These are phyloP conservation scores for Semibalanus balanoides DNA, from an alignment of 1,140 invertebrate genomes.

Conservation along the genomic window DNA sequence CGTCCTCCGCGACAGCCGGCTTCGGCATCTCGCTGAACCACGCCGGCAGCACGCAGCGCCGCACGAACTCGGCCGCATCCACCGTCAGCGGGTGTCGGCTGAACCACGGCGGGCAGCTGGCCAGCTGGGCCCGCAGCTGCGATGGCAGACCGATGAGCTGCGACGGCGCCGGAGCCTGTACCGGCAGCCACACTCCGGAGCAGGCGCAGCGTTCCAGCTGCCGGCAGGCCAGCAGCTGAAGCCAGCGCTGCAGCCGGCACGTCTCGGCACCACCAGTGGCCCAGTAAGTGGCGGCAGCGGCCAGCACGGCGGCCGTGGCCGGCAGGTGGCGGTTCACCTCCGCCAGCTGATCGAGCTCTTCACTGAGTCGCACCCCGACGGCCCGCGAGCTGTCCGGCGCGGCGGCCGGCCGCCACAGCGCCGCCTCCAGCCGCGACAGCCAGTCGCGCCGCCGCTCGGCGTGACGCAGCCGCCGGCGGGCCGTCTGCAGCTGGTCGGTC, in stretches of 20 bases:
- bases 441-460: not conserved
- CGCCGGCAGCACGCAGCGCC: not conserved
- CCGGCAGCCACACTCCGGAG: not conserved
- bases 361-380: not conserved
- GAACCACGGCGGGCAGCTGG: not conserved
- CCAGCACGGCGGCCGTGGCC: not conserved
- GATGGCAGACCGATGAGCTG: not conserved
- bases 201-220: not conserved
- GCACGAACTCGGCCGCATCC: not conserved
- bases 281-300: not conserved
- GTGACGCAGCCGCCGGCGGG: not conserved
- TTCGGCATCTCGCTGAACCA: not conserved
- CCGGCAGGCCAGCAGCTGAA: not conserved
- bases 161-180: not conserved
- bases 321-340: not conserved
- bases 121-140: not conserved
- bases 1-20: not conserved
- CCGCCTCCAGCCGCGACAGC: not conserved
- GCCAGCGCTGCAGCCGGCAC: not conserved
- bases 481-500: not conserved
- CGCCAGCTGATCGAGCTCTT: not conserved
- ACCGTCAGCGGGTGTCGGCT: not conserved
- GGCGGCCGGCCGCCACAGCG: not conserved
- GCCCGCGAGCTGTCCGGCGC: not conserved
- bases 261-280: not conserved